Base-by-base conservation (phyloP, 2,888 invertebrate species). In the Phlogophora meticulosa region DNA sequence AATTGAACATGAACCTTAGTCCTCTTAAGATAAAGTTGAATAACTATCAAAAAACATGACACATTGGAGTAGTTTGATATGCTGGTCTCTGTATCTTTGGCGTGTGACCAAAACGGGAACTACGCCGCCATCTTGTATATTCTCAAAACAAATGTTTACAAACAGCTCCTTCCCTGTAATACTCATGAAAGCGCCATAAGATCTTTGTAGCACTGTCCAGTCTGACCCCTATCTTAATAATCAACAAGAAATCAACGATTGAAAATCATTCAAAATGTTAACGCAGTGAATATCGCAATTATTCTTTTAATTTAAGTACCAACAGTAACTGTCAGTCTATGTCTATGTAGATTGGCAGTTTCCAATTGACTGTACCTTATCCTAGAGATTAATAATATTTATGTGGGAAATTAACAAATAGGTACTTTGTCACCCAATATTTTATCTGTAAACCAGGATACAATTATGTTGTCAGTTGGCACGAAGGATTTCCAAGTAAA, bases 281-380 rank as follows among this genome's bases (percentile, higher is more conserved):
- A 46, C 9, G 13, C 45, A 43, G 9, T 15, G 17, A 51, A 10
- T 42, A n/a, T 34, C 24, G 15, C 51, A 28, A 71, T 38, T 38
- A 20, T 17, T 13, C 20, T 22, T 17, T 20, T 1, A 17, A 36
- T 15, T 28, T 22, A 32, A 2, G 11, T 38, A 70, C 9, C 32
- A 40, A 15, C 3, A n/a, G 4, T 63, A 40, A 15, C 3, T 17
- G 4, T 63, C 49, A 46, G 43, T 52, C 45, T 28, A 10, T 36
- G 24, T 42, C 24, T 46, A 36, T 34, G 10, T 49, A 11, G 32
- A 62, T 34, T 63, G 24, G 42, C 28, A 48, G 49, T 20, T 61
- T 28, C 20, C 32, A 22, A 73, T 63, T 48, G 34, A 42, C 34
- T 59, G 10, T 13, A 22, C 2, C 28, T 32, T 66, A 66, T 45